Percentiles rank a stretch among this genome's conserved stretches.
phyloP scores from a whole-genome alignment of 2,113 vertebrate species.

The Microtus pennsylvanicus region DNA sequence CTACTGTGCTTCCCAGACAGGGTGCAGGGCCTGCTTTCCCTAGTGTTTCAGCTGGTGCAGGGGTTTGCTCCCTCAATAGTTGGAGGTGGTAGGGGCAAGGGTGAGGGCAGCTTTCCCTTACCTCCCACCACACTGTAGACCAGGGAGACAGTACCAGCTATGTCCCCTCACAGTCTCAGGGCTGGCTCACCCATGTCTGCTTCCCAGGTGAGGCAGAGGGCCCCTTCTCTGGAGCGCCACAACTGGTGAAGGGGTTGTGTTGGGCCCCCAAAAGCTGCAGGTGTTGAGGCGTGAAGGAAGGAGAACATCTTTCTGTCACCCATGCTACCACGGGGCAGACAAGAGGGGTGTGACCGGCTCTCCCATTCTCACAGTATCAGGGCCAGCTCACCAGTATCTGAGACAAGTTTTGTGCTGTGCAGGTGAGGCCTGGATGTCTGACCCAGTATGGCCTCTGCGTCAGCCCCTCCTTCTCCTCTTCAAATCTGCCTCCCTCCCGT shows the following conservation, averaged over 20 bases:
- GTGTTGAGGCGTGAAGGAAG: not conserved
- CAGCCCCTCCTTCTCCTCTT: not conserved
- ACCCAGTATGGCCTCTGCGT: not conserved
- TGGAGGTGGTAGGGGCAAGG: no score
- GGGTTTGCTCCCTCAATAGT: not conserved
- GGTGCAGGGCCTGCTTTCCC: not conserved
- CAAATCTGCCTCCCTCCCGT: not conserved
- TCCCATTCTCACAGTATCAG: not conserved
- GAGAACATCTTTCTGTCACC: not conserved
- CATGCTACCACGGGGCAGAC: not conserved
- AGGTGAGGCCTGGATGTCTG: not conserved
- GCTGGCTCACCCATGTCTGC: not conserved
- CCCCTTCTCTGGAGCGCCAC: not conserved
- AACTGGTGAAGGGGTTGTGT: not conserved
- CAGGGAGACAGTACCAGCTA: not conserved
- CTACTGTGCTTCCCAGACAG: not conserved
- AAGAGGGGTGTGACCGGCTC: no score
- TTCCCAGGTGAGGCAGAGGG: not conserved
- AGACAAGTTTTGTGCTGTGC: not conserved
- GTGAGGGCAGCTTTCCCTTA: no score
- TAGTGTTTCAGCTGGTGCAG: not conserved
- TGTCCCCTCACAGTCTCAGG: not conserved
- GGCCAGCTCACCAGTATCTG: not conserved
- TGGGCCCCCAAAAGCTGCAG: not conserved
- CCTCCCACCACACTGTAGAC: not conserved